Evolutionary conservation across 2,113 vertebrate species (phyloP).

Genomic region (Erythrocercus mccallii): DNA sequence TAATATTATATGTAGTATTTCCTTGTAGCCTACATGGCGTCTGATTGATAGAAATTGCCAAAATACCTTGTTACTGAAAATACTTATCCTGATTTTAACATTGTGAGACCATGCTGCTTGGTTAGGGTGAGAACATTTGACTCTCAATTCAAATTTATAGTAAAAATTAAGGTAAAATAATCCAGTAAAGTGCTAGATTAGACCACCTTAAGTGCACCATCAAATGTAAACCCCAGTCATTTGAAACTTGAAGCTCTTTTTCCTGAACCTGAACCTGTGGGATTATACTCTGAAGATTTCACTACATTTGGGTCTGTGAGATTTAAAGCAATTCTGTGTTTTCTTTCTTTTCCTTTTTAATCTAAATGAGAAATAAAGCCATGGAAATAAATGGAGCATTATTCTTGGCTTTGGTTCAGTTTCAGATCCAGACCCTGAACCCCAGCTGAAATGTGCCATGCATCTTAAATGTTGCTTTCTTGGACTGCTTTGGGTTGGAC

Average conservation of each 20-base stretch:
- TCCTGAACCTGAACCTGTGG: not conserved
- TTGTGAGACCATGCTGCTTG: not conserved
- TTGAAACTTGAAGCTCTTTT: not conserved
- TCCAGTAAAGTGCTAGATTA: not conserved
- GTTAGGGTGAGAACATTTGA: not conserved
- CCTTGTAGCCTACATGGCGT: not conserved
- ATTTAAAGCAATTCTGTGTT: not conserved
- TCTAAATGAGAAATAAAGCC: constrained; percentile 11
- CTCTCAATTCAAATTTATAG: not conserved
- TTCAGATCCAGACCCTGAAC: not conserved
- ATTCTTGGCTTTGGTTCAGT: constrained; percentile 2
- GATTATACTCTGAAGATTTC: not conserved
- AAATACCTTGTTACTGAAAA: not conserved
- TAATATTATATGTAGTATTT: not conserved
- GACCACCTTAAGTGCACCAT: not conserved
- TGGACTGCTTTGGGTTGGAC: not conserved
- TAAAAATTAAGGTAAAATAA: not conserved
- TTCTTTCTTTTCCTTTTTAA: constrained; percentile 14
- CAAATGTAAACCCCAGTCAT: not conserved
- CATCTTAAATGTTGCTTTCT: not conserved
- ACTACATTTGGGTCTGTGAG: not conserved
- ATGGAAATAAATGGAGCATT: constrained; percentile 8
- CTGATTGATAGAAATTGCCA: not conserved
- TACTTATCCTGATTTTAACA: not conserved
- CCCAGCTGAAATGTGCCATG: not conserved